Base-by-base conservation (phyloP, 2,888 invertebrate genomes). In the Dicyrtoma fusca region DNA sequence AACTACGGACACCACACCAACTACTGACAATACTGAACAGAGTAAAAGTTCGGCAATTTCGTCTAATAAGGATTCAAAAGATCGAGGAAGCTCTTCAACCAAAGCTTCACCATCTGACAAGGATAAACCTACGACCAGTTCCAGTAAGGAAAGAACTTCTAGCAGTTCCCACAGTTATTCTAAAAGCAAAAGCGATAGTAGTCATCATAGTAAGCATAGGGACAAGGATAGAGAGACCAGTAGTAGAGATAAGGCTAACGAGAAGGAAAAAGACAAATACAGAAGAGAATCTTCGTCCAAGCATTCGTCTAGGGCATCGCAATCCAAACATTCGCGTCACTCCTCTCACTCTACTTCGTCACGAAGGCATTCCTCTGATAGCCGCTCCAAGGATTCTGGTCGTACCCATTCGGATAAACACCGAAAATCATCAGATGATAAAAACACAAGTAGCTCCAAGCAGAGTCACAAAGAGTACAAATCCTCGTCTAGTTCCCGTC, bases 341-440 rank as follows among this genome's bases (percentile, higher is more conserved):
- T 63, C 62, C 6, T 70, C 70, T 23, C 63, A 51, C 21, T 70
- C 62, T 25, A 26, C 44, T 26, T 69, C 71, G 1, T 71, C 71
- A 14, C 1, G 55, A 21, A 71, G 62, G 44, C 53, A 71, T 64
- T 64, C 71, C 26, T 63, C 64, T n/a, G 51, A 63, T 25, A 47
- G 44, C 11, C 59, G 45, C 1, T 59, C 69, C 8, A 34, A 55
- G 10, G 53, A 66, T 3, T 34, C 34, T n/a, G 45, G 42, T 17
- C 23, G 57, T 5, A 34, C 17, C 11, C 8, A 25, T 42, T 64
- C 63, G 8, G 55, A 63, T 13, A 64, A 71, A 26, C 42, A 51
- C 25, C 23, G 17, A 10, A 71, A 63, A 47, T 19, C 63, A 5
- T 62, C 62, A 6, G 66, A 66, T 6, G 34, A 53, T n/a, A 66